phyloP scores from a whole-genome alignment of 2,888 invertebrate genomes.

The Itoplectis maculator region DNA sequence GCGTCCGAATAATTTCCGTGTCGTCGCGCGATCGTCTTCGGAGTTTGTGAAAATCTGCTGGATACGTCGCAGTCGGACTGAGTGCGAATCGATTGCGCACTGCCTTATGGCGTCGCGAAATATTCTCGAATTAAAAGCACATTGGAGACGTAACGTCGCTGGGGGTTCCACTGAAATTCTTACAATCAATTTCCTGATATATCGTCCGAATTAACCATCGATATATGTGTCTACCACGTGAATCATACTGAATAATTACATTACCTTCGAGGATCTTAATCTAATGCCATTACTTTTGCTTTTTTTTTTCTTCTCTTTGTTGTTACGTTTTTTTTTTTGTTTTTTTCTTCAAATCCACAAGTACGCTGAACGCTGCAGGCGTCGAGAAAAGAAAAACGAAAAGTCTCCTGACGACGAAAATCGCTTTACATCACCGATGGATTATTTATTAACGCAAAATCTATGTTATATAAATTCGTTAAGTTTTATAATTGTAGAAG shows the following conservation, averaged over 20 bases:
- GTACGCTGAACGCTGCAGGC: conserved; percentile 60
- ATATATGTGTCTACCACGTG: conserved; percentile 70
- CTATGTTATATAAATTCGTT: conserved; percentile 28
- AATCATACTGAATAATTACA: conserved; percentile 70
- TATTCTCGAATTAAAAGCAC: conserved; percentile 62
- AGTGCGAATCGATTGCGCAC: conserved; percentile 29
- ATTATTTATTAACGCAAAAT: conserved; percentile 53
- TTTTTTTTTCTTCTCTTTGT: conserved; percentile 25
- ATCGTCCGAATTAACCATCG: conserved; percentile 70
- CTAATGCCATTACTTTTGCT: conserved; percentile 65
- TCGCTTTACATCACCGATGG: conserved; percentile 53
- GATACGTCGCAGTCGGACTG: conserved; percentile 26
- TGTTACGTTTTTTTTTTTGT: conserved; percentile 52
- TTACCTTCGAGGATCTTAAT: conserved; percentile 68
- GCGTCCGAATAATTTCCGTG: conserved; percentile 64
- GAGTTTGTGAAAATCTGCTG: conserved; percentile 37
- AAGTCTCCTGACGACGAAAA: conserved; percentile 54
- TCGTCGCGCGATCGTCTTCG: conserved; percentile 30
- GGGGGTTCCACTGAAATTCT: conserved; percentile 64
- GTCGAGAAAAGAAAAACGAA: conserved; percentile 50
- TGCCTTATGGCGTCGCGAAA: conserved; percentile 28
- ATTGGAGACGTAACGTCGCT: conserved; percentile 66
- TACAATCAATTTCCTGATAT: conserved; percentile 68
- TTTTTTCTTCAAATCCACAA: conserved; percentile 65
- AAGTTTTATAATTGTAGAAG: conserved; percentile 33